phyloP scores from a whole-genome alignment of 2,888 invertebrate species.

The Drosophila anomalata region DNA sequence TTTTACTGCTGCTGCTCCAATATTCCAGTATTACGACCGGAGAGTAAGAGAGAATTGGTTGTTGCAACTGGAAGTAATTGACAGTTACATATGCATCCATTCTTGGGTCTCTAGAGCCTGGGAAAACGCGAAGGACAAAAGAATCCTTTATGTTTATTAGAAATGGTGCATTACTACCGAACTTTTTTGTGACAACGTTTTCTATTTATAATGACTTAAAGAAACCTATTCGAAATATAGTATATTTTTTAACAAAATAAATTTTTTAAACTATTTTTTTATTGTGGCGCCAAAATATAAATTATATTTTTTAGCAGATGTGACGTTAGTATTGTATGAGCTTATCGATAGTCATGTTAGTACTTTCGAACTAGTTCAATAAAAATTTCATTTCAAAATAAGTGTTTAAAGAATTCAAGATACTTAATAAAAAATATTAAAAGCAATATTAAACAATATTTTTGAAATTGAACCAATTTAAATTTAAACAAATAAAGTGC shows the following conservation, averaged over 20 bases:
- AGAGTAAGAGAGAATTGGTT: slow-evolving; percentile 23
- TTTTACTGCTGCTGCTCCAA: slow-evolving; percentile 38
- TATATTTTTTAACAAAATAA: not conserved
- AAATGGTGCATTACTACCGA: not conserved
- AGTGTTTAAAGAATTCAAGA: too few relatives aligned
- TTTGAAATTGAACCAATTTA: too few relatives aligned
- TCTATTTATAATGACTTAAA: not conserved
- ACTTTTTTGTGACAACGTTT: not conserved
- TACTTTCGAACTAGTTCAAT: not conserved
- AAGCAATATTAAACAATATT: too few relatives aligned
- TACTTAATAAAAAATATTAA: too few relatives aligned
- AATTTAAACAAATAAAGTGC: not conserved
- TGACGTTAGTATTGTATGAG: not conserved
- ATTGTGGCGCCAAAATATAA: not conserved
- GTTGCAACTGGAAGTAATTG: slow-evolving; percentile 40
- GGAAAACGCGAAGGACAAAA: slow-evolving; percentile 6
- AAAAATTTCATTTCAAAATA: not conserved
- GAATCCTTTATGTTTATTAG: not conserved
- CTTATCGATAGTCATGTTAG: not conserved
- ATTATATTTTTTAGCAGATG: not conserved
- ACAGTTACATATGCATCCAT: slow-evolving; percentile 19
- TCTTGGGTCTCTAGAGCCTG: slow-evolving; percentile 18
- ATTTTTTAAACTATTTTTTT: not conserved
- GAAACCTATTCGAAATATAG: too few relatives aligned
- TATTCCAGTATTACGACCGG: slow-evolving; percentile 50